These are phyloP conservation scores for Bufotes viridis DNA, from an alignment of 2,797 vertebrate species.

Conservation along the genomic window DNA sequence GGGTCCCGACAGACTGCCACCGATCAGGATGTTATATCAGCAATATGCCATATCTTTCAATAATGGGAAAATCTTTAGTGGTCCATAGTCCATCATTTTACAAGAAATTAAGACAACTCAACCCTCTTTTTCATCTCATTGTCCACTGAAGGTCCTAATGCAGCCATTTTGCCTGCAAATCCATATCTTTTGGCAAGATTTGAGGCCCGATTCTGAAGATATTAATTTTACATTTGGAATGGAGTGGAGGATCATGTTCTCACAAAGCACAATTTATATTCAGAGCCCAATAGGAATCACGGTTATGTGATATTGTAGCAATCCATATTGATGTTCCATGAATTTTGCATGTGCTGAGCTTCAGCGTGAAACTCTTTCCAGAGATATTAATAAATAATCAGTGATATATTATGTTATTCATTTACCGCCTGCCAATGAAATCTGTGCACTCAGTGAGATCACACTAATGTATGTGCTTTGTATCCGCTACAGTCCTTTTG, in stretches of 20 bases:
- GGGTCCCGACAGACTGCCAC: neutral
- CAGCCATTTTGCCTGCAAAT: neutral
- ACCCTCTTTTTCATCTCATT: no score
- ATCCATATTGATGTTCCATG: constrained; percentile 32
- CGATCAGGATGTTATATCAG: neutral
- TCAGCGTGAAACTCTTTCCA: constrained; percentile 28
- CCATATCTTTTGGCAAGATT: neutral
- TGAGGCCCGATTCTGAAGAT: neutral
- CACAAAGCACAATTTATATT: constrained; percentile 6
- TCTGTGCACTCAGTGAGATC: constrained; percentile 16
- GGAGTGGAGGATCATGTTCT: neutral
- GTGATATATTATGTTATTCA: constrained; percentile 35
- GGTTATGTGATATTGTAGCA: constrained; percentile 32
- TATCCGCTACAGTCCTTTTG: neutral
- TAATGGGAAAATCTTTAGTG: neutral
- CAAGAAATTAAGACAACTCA: no score
- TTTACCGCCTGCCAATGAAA: constrained; percentile 27
- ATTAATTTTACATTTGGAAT: neutral
- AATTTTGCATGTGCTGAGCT: constrained; percentile 31
- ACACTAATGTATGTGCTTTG: constrained; percentile 21
- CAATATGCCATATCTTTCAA: neutral
- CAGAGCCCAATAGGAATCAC: constrained; percentile 19
- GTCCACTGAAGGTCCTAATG: neutral
- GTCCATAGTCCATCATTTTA: no score
- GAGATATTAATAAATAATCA: constrained; percentile 31